These are phyloP conservation scores for Channallabes apus DNA, from an alignment of 2,797 vertebrate genomes.

Conservation along the genomic window DNA sequence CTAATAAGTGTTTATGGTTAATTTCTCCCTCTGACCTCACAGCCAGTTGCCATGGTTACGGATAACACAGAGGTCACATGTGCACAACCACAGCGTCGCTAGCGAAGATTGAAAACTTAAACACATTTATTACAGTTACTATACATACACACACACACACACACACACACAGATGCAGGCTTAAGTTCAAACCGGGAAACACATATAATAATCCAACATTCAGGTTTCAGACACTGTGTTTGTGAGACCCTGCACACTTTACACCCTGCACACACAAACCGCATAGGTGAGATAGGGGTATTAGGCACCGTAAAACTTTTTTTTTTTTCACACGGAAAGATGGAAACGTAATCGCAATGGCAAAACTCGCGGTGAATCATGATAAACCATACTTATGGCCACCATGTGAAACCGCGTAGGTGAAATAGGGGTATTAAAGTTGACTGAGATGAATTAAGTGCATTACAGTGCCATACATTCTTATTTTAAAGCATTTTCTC, in stretches of 20 bases:
- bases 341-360: too few species aligned
- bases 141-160: neutral
- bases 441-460: too few species aligned
- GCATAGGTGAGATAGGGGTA: too few species aligned
- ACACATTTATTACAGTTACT: slow-evolving; percentile 1
- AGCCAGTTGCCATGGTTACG: slow-evolving; percentile 7
- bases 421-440: too few species aligned
- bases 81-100: neutral
- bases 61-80: neutral
- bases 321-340: too few species aligned
- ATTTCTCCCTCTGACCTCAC: neutral
- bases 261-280: neutral
- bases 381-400: too few species aligned
- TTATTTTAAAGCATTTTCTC: too few species aligned
- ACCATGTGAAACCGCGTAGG: too few species aligned
- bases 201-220: neutral
- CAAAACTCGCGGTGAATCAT: too few species aligned
- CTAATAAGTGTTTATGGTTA: neutral
- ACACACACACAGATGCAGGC: neutral
- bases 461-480: too few species aligned
- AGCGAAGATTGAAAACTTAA: neutral
- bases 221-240: neutral
- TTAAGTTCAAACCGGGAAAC: neutral
- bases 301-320: too few species aligned
- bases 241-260: neutral